These are phyloP conservation scores for Ophiothrix spiculata DNA, from an alignment of 35 echinoderm and acorn worm species.

Conservation along the genomic window DNA sequence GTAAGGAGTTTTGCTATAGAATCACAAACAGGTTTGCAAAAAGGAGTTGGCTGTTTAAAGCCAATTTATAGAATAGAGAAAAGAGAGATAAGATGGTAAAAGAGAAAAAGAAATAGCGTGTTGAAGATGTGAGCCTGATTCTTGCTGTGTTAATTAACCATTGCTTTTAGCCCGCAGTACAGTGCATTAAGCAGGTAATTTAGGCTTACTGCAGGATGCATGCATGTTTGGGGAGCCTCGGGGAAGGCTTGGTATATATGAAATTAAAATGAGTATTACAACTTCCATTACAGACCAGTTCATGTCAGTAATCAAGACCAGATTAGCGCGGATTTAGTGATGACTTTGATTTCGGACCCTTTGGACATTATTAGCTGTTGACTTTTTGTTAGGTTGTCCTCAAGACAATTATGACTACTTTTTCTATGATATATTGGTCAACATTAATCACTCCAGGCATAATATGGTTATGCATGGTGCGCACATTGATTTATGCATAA, in stretches of 20 bases:
- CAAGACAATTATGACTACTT: no score
- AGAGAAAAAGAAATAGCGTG: background rate
- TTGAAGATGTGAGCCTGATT: background rate
- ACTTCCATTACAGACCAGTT: constrained; percentile 4
- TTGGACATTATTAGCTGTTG: background rate
- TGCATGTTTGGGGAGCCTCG: background rate
- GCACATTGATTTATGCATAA: no score
- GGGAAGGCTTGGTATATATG: constrained; percentile 8
- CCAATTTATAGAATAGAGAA: background rate
- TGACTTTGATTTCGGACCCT: background rate
- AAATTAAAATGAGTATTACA: constrained; percentile 17
- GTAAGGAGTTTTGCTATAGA: background rate
- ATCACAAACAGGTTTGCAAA: background rate
- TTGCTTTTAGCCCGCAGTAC: background rate
- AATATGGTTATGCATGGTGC: no score
- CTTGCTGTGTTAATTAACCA: constrained; percentile 13
- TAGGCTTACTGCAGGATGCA: background rate
- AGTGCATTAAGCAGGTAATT: constrained; percentile 13
- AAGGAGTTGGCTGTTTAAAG: background rate
- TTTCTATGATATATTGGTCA: no score
- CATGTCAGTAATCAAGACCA: background rate
- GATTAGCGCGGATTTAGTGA: constrained; percentile 5
- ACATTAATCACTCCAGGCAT: no score
- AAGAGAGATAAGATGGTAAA: background rate
- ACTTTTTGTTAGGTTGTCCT: no score